Base-by-base conservation (phyloP, 2,797 vertebrate species). In the Thaleichthys pacificus region DNA sequence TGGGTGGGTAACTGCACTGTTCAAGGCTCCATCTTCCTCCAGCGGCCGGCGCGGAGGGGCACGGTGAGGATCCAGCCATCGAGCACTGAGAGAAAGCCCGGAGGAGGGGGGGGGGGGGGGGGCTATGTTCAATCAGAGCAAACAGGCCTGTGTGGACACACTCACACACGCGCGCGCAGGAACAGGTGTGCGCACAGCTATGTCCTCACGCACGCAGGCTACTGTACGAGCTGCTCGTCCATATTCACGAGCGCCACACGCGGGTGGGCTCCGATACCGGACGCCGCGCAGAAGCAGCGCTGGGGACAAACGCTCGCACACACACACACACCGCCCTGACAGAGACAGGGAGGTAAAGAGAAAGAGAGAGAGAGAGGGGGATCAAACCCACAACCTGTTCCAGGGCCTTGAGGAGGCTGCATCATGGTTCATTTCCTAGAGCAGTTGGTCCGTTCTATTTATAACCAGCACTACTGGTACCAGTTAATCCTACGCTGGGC, bases 391-490 rank as follows among this genome's bases (percentile, higher is more conserved):
- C 86, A 91, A 90, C 88, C 87, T 89, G 91, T 90, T 90, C 77
- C 9, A 73, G 85, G 85, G 88, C 88, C 88, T 89, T 86, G 84
- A 89, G 87, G 89, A 91, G 86, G 86, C 85, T 89, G 84, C 83
- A 88, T 89, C 88, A 87, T 84, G 88, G 88, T 90, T 90, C 86
- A 89, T 91, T 91, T 92, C 90, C 88, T 89, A 87, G 85, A 91
- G 89, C 91, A 91, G 89, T 92, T 91, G 91, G 90, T 91, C 67
- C 82, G 83, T 80, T 86, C 90, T 91, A 91, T 92, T 92, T 91
- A 88, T 92, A 92, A 88, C 78, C 82, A 65, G 82, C 90, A 86
- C 66, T 86, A 89, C 88, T 89, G 87, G 88, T 91, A 90, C 89
- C 89, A 91, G 90, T 90, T 90, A 91, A 92, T 91, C 90, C 88